Evolutionary conservation across 92 coral and sea anemone species (phyloP).

Genomic region (Montipora capitata): DNA sequence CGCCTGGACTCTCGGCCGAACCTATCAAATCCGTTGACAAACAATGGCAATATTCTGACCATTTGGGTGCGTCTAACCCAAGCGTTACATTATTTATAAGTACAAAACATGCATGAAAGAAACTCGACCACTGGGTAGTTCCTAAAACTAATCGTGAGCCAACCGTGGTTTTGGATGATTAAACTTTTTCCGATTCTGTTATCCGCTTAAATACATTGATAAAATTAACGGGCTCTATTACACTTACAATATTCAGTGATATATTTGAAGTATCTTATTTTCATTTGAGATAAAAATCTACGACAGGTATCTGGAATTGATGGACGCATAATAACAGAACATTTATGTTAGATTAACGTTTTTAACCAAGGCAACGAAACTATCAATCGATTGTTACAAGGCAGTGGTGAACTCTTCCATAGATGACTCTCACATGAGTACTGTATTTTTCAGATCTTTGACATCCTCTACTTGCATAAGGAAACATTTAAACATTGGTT

Average conservation of each 20-base stretch:
- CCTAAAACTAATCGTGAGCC: neutral
- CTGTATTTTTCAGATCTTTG: neutral
- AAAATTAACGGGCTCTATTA: neutral
- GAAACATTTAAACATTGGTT: conserved; percentile 7
- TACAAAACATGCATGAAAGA: conserved; percentile 1
- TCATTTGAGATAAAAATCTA: neutral
- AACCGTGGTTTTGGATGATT: neutral
- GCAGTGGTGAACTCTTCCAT: neutral
- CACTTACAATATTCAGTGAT: neutral
- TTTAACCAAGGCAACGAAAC: neutral
- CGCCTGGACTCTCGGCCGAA: conserved; percentile 54
- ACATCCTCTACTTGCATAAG: conserved; percentile 5
- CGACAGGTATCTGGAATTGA: conserved; percentile 29
- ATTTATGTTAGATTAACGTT: conserved; percentile 16
- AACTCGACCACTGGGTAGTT: conserved; percentile 28
- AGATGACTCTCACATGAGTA: neutral
- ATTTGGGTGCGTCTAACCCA: conserved; percentile 60
- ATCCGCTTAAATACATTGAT: neutral
- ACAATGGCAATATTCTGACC: conserved; percentile 48
- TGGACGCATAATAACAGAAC: conserved; percentile 13
- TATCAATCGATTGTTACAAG: neutral
- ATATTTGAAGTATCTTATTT: neutral
- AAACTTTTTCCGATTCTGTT: neutral
- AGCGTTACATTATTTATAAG: conserved; percentile 34
- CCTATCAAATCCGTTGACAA: conserved; percentile 40